Conservation (phyloP, 2,113 vertebrate genomes). For the Thymallus thymallus region DNA sequence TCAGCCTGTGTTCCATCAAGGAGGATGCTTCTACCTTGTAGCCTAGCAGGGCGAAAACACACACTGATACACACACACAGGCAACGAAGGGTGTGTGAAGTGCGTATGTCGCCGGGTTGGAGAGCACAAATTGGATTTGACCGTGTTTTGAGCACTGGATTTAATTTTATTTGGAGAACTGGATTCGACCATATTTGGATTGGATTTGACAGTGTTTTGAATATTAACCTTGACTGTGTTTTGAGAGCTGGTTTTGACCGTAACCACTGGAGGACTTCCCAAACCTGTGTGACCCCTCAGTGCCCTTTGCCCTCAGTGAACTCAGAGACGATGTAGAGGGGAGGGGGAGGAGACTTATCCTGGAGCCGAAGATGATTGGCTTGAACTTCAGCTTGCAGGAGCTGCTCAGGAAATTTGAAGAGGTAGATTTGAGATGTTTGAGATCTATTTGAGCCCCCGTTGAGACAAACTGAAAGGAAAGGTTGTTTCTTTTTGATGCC, state of each 20-base stretch:
- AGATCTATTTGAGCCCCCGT: background rate
- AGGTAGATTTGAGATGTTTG: conserved; percentile 78
- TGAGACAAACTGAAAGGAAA: background rate
- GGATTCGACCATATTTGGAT: background rate
- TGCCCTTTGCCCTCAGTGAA: conserved; percentile 21
- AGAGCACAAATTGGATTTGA: conserved; percentile 35
- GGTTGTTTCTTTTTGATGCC: background rate
- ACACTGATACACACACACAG: conserved; percentile 18
- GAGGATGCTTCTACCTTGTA: conserved; percentile 65
- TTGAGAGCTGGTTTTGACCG: conserved; percentile 23
- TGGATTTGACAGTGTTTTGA: conserved; percentile 29
- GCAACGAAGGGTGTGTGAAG: conserved; percentile 44
- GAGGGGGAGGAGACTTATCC: conserved; percentile 51
- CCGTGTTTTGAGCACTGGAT: conserved; percentile 7
- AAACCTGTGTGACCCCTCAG: background rate
- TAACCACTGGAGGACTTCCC: conserved; percentile 48
- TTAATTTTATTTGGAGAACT: background rate
- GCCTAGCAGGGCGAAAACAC: conserved; percentile 43
- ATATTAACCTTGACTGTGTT: conserved; percentile 7
- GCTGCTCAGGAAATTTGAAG: conserved; percentile 88
- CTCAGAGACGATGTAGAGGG: conserved; percentile 47
- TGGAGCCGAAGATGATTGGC: conserved; percentile 86
- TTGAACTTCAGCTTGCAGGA: conserved; percentile 91
- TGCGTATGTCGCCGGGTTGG: conserved; percentile 50
- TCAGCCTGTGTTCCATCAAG: conserved; percentile 29